A percentile compares a stretch with the other conserved stretches of the same genome.
These are phyloP conservation scores for Drosophila fungiperda DNA, from an alignment of 2,888 invertebrate genomes.

Conservation along the genomic window DNA sequence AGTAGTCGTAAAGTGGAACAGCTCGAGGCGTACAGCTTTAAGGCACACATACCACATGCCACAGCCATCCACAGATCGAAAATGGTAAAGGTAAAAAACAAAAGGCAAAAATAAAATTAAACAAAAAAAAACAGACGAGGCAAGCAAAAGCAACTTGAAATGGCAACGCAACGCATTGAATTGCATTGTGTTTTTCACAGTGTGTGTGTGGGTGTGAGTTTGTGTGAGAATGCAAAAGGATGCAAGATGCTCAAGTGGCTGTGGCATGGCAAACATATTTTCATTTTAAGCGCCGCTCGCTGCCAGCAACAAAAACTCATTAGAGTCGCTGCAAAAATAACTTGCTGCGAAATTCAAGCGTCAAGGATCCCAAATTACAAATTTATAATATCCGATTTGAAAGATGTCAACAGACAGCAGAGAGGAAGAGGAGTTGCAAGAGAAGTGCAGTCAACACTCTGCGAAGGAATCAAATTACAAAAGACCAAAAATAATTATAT, in stretches of 20 bases:
- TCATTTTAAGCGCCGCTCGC: conserved; percentile 54
- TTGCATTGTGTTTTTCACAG: conserved; percentile 46
- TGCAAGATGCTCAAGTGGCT: conserved; percentile 31
- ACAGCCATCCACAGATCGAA: conserved; percentile 50
- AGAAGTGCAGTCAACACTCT: background rate
- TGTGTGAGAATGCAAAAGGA: conserved; percentile 15
- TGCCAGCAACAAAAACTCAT: conserved; percentile 69
- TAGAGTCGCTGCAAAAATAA: conserved; percentile 68
- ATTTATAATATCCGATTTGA: conserved; percentile 77
- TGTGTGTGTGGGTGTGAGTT: conserved; percentile 11
- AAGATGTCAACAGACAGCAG: conserved; percentile 17
- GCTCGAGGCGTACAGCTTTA: conserved; percentile 39
- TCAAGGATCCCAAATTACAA: conserved; percentile 68
- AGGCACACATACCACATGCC: conserved; percentile 35
- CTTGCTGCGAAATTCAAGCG: conserved; percentile 38
- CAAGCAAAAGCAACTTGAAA: conserved; percentile 50
- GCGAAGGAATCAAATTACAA: background rate
- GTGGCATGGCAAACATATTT: conserved; percentile 69
- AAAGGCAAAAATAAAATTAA: conserved; percentile 41
- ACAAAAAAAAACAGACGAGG: conserved; percentile 37
- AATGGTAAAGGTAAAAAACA: conserved; percentile 49
- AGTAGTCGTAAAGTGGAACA: conserved; percentile 53
- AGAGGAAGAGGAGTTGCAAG: background rate
- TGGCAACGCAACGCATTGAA: conserved; percentile 57
- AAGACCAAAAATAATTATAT: background rate